A percentile compares a stretch with the other conserved stretches of the same genome.
phyloP scores from a whole-genome alignment of 2,888 invertebrate genomes.

The Cancer borealis region DNA sequence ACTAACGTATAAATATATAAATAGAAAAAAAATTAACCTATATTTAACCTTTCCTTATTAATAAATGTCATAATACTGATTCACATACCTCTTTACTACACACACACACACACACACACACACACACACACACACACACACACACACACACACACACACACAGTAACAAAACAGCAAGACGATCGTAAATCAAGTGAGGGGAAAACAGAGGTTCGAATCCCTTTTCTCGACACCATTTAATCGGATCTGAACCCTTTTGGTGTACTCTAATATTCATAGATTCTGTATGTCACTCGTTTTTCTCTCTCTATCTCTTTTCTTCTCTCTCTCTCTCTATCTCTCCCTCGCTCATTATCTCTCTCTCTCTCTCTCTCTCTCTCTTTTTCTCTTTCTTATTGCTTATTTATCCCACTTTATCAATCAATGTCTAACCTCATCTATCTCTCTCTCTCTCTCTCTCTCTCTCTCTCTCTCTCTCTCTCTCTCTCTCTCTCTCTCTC shows the following conservation, averaged over 20 bases:
- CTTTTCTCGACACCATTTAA: not conserved
- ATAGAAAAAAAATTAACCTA: too few relatives aligned
- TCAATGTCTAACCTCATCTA: not conserved
- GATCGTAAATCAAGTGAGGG: constrained; percentile 33
- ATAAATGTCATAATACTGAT: too few relatives aligned
- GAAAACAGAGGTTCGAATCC: not conserved
- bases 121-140: too few relatives aligned
- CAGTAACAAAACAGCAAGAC: not conserved
- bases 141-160: too few relatives aligned
- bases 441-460: not conserved
- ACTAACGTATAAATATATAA: too few relatives aligned
- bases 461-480: too few relatives aligned
- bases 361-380: not conserved
- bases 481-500: not conserved
- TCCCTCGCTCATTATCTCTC: not conserved
- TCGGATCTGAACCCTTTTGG: not conserved
- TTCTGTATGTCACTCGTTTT: not conserved
- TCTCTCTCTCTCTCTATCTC: constrained; percentile 1
- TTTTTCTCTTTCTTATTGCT: too few relatives aligned
- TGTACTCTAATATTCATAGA: not conserved
- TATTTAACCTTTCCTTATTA: too few relatives aligned
- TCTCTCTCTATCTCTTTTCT: not conserved
- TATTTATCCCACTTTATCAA: too few relatives aligned
- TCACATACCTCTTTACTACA: too few relatives aligned
- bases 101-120: too few relatives aligned